phyloP scores from a whole-genome alignment of 1,140 invertebrate genomes.

The Pseudobourletiella spinata region DNA sequence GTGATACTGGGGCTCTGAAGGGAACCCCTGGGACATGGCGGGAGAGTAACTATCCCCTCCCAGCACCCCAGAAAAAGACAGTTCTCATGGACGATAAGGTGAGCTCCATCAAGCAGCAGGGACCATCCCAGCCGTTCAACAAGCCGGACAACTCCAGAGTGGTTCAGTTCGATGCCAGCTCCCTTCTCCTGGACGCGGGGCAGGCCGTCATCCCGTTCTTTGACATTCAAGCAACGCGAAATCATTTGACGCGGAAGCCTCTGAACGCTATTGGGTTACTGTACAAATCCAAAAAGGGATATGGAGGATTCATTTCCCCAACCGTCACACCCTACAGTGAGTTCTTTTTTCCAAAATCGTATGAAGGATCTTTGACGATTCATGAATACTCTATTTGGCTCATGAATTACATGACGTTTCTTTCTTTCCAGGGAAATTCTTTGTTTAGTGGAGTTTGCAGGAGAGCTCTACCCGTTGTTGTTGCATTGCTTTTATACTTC shows the following conservation, averaged over 20 bases:
- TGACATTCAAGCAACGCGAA: constrained; percentile 9
- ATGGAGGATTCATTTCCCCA: constrained; percentile 16
- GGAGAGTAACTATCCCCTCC: not conserved
- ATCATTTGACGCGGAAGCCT: not conserved
- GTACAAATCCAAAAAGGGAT: constrained; percentile 16
- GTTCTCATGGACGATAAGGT: constrained; percentile 4
- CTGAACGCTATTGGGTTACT: constrained; percentile 10
- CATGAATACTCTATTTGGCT: not conserved
- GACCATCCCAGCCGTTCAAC: constrained; percentile 15
- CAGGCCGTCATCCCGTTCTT: constrained; percentile 22
- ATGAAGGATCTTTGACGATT: not conserved
- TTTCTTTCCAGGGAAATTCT: not conserved
- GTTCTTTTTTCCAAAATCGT: not conserved
- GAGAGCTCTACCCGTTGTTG: no score
- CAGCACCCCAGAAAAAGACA: not conserved
- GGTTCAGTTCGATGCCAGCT: constrained; percentile 20
- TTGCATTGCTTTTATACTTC: no score
- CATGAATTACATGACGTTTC: not conserved
- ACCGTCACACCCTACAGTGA: not conserved
- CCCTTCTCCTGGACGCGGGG: constrained; percentile 10
- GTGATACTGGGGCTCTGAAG: not conserved
- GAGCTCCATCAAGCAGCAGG: constrained; percentile 4
- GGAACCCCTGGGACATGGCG: not conserved
- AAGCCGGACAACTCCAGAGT: not conserved
- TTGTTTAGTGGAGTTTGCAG: no score